Evolutionary conservation across 2,888 invertebrate species (phyloP), one percentile per base, ranked within the genome.

Genomic region (Tethea ocularis): DNA sequence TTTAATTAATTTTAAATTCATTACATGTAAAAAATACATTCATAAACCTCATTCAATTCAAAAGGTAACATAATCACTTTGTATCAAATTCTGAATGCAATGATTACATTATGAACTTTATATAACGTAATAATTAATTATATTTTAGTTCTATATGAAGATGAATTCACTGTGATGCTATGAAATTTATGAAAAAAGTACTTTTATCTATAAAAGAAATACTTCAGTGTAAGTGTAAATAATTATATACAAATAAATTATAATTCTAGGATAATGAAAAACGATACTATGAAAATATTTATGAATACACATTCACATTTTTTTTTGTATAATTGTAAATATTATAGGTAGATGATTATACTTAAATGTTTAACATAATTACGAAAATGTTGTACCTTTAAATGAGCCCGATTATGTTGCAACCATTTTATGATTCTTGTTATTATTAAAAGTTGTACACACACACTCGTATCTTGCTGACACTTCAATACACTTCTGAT

Each of bases 111-210:
- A 38, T 20, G 17, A 60, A 57, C 55, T 51, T 56, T 53, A 53
- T 57, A 61, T 62, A 46, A 56, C n/a, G 13, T 57, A n/a, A 52
- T n/a, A 6, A 52, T 29, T 26, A 26, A n/a, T 26, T 17, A 3
- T 52, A 54, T 54, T 54, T 54, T 54, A 54, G 54, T 54, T 54
- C 17, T 54, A 36, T 29, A 54, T 71, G 57, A 77, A 77, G 75
- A 85, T 83, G 83, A 89, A 90, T 88, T 87, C 88, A 91, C 92
- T 92, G 92, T 92, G 92, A 92, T 92, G 90, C 88, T 91, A 89
- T 84, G 71, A 86, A 85, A 82, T 73, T 74, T 77, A 72, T 74
- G 64, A 76, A 62, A 73, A 66, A 68, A 66, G 46, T 74, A 68
- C 63, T 67, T 68, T 75, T 59, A 61, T 57, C 36, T 59, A 61